A percentile compares a stretch with the other conserved stretches of the same genome.
These are phyloP conservation scores for Notolabrus celidotus DNA, from an alignment of 2,797 vertebrate species.

Conservation along the genomic window DNA sequence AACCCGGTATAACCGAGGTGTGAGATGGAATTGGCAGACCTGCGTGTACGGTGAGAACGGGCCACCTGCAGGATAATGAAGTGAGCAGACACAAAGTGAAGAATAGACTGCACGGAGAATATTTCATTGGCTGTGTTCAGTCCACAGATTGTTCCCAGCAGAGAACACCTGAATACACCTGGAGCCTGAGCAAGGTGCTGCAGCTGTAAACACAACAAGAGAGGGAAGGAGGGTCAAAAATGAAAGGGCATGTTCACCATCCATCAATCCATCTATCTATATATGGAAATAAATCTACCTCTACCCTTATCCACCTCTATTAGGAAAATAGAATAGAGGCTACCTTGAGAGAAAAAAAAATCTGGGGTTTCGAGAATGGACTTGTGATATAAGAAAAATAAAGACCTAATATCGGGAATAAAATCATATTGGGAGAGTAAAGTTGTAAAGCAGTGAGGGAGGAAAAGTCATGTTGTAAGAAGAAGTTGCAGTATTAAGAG, in stretches of 20 bases:
- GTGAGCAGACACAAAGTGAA: conserved; percentile 61
- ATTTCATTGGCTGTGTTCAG: conserved; percentile 79
- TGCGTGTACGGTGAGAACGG: conserved; percentile 51
- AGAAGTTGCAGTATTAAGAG: too few species aligned
- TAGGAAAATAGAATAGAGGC: too few species aligned
- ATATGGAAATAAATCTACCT: too few species aligned
- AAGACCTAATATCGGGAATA: too few species aligned
- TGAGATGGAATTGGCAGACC: conserved; percentile 61
- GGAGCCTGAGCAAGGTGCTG: conserved; percentile 32
- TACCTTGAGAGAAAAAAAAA: too few species aligned
- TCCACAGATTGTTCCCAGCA: conserved; percentile 62
- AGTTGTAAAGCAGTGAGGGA: too few species aligned
- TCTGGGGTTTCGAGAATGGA: too few species aligned
- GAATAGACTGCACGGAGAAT: conserved; percentile 70
- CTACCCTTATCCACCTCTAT: too few species aligned
- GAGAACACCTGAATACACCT: conserved; percentile 64
- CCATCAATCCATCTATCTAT: not conserved
- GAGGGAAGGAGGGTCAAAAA: conserved; percentile 36
- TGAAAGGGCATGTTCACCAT: too few species aligned
- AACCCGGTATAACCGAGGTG: conserved; percentile 40
- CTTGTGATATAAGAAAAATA: too few species aligned
- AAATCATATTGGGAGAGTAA: too few species aligned
- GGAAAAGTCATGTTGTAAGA: too few species aligned
- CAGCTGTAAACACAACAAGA: conserved; percentile 19
- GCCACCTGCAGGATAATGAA: conserved; percentile 72